These are phyloP conservation scores for Xanthorhoe spadicearia DNA, from an alignment of 2,888 invertebrate genomes.

Conservation along the genomic window DNA sequence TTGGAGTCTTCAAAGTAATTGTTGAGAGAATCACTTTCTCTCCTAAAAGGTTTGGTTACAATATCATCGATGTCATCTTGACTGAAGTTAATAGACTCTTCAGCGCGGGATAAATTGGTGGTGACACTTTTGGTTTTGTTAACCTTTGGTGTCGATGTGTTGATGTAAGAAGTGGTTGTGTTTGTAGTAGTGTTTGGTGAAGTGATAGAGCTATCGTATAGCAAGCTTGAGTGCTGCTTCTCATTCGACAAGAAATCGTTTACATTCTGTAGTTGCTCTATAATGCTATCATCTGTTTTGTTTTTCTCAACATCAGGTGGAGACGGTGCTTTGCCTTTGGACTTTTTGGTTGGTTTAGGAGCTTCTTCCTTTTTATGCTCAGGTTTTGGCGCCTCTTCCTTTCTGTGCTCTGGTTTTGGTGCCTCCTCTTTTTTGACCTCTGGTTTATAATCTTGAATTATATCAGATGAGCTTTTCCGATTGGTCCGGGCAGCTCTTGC, in stretches of 20 bases:
- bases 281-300: conserved; percentile 78
- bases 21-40: conserved; percentile 78
- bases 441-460: conserved; percentile 60
- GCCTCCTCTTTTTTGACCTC: conserved; percentile 40
- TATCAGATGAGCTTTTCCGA: conserved; percentile 82
- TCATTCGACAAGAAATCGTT: conserved; percentile 75
- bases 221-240: conserved; percentile 72
- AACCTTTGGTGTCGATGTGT: conserved; percentile 81
- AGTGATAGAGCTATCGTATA: conserved; percentile 55
- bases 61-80: conserved; percentile 84
- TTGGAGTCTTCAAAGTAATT: conserved; percentile 78
- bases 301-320: conserved; percentile 86
- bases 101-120: conserved; percentile 58
- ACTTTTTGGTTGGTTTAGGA: conserved; percentile 81
- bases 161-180: conserved; percentile 59
- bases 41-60: conserved; percentile 77
- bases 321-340: conserved; percentile 90
- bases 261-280: conserved; percentile 73
- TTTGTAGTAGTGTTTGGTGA: conserved; percentile 50
- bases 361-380: conserved; percentile 41
- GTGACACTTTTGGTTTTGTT: conserved; percentile 65
- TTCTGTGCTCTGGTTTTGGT: conserved; percentile 52
- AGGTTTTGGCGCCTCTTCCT: conserved; percentile 57
- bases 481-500: conserved; percentile 89
- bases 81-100: conserved; percentile 76